phyloP scores from a whole-genome alignment of 2,113 vertebrate species.

The Coregonus clupeaformis region DNA sequence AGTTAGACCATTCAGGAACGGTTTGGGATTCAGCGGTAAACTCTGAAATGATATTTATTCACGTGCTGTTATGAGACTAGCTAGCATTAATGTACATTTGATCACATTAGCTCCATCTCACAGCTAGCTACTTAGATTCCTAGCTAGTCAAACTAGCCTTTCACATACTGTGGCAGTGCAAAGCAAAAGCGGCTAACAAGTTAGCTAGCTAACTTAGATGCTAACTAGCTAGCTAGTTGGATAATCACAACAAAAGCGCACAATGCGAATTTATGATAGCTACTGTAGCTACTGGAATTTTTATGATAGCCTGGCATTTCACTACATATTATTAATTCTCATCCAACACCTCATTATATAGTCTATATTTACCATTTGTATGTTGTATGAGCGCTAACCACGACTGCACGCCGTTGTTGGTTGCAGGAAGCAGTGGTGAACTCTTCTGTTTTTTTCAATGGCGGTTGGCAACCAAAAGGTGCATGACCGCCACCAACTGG shows the following conservation, averaged over 20 bases:
- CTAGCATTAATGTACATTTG: no score
- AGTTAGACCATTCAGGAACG: constrained; percentile 95
- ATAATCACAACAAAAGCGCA: background rate
- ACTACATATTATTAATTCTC: background rate
- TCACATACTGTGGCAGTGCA: no score
- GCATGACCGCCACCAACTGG: no score
- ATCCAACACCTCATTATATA: background rate
- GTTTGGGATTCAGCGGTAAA: constrained; percentile 96
- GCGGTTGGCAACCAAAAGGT: no score
- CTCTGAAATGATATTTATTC: constrained; percentile 71
- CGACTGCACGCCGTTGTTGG: background rate
- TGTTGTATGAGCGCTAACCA: background rate
- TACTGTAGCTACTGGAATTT: background rate
- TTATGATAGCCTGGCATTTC: background rate
- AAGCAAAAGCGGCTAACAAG: background rate
- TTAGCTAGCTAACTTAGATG: background rate
- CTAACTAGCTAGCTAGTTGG: background rate
- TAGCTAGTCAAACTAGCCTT: no score
- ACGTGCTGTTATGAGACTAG: no score
- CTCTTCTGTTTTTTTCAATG: background rate
- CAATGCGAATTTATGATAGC: background rate
- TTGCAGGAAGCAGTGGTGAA: background rate
- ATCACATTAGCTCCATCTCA: no score
- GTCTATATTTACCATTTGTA: background rate
- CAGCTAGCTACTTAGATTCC: no score